Percentiles rank a stretch among this genome's conserved stretches.
phyloP scores from a whole-genome alignment of 2,888 invertebrate species.

The Apotomis capreana region DNA sequence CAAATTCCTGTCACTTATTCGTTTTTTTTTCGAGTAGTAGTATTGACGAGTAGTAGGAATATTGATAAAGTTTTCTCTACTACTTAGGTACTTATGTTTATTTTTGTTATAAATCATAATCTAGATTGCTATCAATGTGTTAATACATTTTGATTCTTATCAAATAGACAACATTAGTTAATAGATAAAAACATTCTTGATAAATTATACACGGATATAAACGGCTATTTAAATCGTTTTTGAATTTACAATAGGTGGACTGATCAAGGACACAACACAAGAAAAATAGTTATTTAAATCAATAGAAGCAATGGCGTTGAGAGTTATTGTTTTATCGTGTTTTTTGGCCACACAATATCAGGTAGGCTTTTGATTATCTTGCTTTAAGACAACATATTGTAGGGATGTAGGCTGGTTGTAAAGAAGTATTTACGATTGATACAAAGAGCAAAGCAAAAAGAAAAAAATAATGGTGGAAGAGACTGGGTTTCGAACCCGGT shows the following conservation, averaged over 20 bases:
- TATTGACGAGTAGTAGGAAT: no score
- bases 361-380: slow-evolving; percentile 5
- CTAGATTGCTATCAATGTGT: background rate
- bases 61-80: background rate
- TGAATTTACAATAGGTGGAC: background rate
- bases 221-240: background rate
- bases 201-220: background rate
- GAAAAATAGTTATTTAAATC: background rate
- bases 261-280: background rate
- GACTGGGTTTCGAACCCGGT: no score
- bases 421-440: no score
- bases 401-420: no score
- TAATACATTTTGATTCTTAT: background rate
- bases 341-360: slow-evolving; percentile 22
- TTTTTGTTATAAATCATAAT: background rate
- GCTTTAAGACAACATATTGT: no score
- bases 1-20: no score
- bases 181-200: slow-evolving; percentile 14
- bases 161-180: slow-evolving; percentile 6
- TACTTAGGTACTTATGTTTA: background rate
- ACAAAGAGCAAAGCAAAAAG: no score
- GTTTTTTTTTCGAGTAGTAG: no score
- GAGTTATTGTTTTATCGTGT: slow-evolving; percentile 4
- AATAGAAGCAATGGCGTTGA: slow-evolving; percentile 18
- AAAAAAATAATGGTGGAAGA: no score